Evolutionary conservation across 2,113 vertebrate genomes (phyloP), one percentile per base, ranked within the genome.

Genomic region (Rattus rattus): DNA sequence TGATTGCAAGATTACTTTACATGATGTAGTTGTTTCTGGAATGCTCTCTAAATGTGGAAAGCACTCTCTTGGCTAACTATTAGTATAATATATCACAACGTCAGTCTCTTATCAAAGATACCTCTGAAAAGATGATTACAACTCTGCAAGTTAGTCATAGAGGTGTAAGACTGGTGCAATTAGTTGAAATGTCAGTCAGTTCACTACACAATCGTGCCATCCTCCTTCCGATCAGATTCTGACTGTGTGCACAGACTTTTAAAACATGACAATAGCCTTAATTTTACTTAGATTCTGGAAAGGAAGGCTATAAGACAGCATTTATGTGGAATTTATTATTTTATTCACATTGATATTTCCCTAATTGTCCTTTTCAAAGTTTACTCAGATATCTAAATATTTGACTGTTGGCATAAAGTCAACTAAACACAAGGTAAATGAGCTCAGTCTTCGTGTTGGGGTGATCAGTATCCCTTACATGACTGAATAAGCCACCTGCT

Each of bases 141-240:
- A 33, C 80, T 75, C 93, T 22, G 73, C 11, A 75, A 73, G 47
- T 52, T 70, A 13, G 81, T n/a, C 67, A 59, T 77, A 24, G 75
- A 76, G 59, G n/a, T 30, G 9, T 83, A 67, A 90, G 61, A 87
- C 47, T 30, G 30, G 1, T 13, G 22, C 47, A 4, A 43, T 79
- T 80, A 49, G 93, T 77, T 77, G n/a, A 88, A 93, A 91, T 63
- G 81, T 43, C 9, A 84, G 0, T n/a, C 33, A 88, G 3, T 3
- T 4, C 7, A 36, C 4, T 7, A n/a, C 1, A 47, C 14, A 4
- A 56, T 11, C 22, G 1, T 39, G 1, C 61, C 22, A 6, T 4
- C 24, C 17, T 16, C 3, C 10, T 22, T 39, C 20, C 5, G 39
- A 2, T 39, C 12, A 54, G 11, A 54, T 85, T 85, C 80, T 75